These are phyloP conservation scores for Buteo buteo DNA, from an alignment of 2,113 vertebrate genomes.

Conservation along the genomic window DNA sequence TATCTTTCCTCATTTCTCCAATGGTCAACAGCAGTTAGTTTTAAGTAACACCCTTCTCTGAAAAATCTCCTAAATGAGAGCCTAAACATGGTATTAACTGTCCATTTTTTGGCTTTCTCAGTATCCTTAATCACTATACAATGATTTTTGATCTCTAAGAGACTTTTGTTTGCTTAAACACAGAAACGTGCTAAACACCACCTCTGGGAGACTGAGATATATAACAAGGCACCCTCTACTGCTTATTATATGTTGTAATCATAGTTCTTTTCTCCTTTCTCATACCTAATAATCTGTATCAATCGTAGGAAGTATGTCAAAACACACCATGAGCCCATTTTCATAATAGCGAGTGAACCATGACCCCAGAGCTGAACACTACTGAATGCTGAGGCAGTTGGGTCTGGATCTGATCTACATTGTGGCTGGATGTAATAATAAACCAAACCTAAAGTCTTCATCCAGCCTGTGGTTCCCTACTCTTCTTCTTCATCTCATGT, in stretches of 20 bases:
- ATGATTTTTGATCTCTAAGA: slow-evolving; percentile 60
- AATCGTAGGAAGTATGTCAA: neutral
- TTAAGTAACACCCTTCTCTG: slow-evolving; percentile 52
- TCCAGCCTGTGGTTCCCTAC: neutral
- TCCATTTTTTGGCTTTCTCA: slow-evolving; percentile 76
- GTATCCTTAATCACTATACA: slow-evolving; percentile 70
- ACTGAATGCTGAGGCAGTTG: neutral
- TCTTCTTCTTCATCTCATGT: neutral
- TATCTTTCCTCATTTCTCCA: slow-evolving; percentile 58
- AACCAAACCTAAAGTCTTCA: neutral
- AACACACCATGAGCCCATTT: neutral
- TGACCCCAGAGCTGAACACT: neutral
- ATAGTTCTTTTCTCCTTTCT: neutral
- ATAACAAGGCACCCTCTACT: neutral
- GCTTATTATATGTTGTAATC: neutral
- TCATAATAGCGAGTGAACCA: neutral
- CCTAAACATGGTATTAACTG: slow-evolving; percentile 76
- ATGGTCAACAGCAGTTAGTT: slow-evolving; percentile 69
- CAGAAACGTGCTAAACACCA: neutral
- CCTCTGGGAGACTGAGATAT: neutral
- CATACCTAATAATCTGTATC: neutral
- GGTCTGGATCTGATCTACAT: neutral
- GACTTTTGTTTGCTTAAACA: slow-evolving; percentile 46
- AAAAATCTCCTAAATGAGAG: slow-evolving; percentile 71
- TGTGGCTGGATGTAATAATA: neutral